Evolutionary conservation across 2,113 vertebrate species (phyloP).

Genomic region (Australoheros scitulus): DNA sequence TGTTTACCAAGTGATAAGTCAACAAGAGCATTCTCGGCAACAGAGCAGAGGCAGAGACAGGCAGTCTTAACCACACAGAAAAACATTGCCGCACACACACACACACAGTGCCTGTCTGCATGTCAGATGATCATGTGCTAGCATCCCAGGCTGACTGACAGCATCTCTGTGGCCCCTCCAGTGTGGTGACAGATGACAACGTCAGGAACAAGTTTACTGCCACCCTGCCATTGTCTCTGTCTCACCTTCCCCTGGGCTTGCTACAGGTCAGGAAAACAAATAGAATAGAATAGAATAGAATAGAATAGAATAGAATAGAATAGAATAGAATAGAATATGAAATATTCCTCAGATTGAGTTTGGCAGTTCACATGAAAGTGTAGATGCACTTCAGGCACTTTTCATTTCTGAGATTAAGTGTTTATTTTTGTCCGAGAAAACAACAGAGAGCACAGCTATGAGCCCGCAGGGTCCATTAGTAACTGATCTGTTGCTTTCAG

Average conservation of each 20-base stretch:
- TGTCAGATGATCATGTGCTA: constrained; percentile 47
- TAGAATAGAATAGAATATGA: constrained; percentile 8
- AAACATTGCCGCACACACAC: constrained; percentile 21
- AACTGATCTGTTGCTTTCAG: constrained; percentile 12
- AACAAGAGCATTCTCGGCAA: constrained; percentile 72
- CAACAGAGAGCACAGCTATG: background rate
- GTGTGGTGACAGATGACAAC: constrained; percentile 59
- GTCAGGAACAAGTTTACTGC: constrained; percentile 60
- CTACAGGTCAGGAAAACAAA: constrained; percentile 38
- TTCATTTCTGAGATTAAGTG: background rate
- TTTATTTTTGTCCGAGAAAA: constrained; percentile 7
- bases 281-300: constrained; percentile 1
- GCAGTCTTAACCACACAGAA: constrained; percentile 43
- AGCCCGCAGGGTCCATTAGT: constrained; percentile 3
- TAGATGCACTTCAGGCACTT: background rate
- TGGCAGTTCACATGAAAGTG: background rate
- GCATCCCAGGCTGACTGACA: constrained; percentile 51
- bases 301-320: constrained; percentile 1
- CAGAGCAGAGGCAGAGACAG: constrained; percentile 49
- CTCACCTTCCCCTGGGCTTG: constrained; percentile 43
- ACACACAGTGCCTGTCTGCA: constrained; percentile 24
- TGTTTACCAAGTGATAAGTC: constrained; percentile 75
- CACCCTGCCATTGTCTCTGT: constrained; percentile 46
- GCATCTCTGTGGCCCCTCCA: constrained; percentile 36
- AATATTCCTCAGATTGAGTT: background rate